phyloP scores from a whole-genome alignment of 2,797 vertebrate species.

The Gorsachius magnificus region DNA sequence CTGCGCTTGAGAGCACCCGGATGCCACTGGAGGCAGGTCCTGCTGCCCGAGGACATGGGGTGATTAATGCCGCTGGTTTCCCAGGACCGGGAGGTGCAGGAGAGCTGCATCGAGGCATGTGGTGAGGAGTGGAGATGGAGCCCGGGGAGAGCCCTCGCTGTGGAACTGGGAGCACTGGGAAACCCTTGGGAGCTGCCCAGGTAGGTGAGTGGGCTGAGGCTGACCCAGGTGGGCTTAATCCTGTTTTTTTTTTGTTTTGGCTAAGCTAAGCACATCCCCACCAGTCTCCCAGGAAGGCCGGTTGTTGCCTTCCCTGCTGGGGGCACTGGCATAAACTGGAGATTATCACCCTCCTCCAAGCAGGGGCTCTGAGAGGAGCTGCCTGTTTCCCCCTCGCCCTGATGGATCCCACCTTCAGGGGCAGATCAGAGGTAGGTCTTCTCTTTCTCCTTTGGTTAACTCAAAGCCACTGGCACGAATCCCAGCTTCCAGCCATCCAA shows the following conservation, averaged over 20 bases:
- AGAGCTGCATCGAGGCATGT: not conserved
- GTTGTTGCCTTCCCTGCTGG: not conserved
- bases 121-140: not conserved
- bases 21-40: not conserved
- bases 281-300: not conserved
- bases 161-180: not conserved
- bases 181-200: not conserved
- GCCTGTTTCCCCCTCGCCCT: not conserved
- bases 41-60: not conserved
- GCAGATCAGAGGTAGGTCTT: not conserved
- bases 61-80: not conserved
- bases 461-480: not conserved
- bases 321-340: not conserved
- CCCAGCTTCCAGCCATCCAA: not conserved
- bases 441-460: not conserved
- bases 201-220: not conserved
- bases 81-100: not conserved
- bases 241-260: not conserved
- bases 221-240: not conserved
- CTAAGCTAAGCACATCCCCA: not conserved
- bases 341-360: not conserved
- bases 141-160: not conserved
- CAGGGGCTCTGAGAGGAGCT: not conserved
- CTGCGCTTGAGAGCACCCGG: not conserved
- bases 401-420: not conserved